A percentile compares a stretch with the other conserved stretches of the same genome.
Conservation (phyloP, 2,797 vertebrate species). For the Hemibagrus guttatus region DNA sequence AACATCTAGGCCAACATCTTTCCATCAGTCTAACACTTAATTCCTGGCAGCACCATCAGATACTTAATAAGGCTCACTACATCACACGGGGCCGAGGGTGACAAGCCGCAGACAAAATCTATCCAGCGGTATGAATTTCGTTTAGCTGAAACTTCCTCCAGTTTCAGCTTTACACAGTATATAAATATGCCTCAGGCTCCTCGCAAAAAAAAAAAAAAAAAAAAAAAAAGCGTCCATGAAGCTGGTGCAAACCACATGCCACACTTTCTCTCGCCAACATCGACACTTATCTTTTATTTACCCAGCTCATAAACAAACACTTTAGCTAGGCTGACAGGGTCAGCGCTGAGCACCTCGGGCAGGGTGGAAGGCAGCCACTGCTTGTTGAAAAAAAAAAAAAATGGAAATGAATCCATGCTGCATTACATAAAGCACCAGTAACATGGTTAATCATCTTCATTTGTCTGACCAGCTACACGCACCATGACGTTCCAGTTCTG, state of each 20-base stretch:
- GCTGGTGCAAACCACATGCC: conserved; percentile 31
- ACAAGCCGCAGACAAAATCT: conserved; percentile 17
- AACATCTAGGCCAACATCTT: not conserved
- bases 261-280: conserved; percentile 10
- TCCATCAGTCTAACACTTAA: conserved; percentile 26
- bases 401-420: conserved; percentile 58
- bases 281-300: conserved; percentile 59
- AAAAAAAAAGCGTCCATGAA: not conserved
- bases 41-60: not conserved
- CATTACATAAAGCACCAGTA: conserved; percentile 48
- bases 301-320: conserved; percentile 56
- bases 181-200: not conserved
- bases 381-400: conserved; percentile 45
- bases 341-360: conserved; percentile 36
- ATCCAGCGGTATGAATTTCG: not conserved
- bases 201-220: not conserved
- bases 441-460: conserved; percentile 57
- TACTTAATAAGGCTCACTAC: conserved; percentile 1
- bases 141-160: not conserved
- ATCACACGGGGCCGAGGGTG: not conserved
- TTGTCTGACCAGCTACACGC: conserved; percentile 56
- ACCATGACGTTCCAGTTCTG: conserved; percentile 58
- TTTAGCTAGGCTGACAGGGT: conserved; percentile 50
- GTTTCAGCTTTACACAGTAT: not conserved
- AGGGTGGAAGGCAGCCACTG: conserved; percentile 53